Percentiles rank a stretch among this genome's conserved stretches.
Evolutionary conservation across 2,797 vertebrate species (phyloP).

Genomic region (Brotula barbata): DNA sequence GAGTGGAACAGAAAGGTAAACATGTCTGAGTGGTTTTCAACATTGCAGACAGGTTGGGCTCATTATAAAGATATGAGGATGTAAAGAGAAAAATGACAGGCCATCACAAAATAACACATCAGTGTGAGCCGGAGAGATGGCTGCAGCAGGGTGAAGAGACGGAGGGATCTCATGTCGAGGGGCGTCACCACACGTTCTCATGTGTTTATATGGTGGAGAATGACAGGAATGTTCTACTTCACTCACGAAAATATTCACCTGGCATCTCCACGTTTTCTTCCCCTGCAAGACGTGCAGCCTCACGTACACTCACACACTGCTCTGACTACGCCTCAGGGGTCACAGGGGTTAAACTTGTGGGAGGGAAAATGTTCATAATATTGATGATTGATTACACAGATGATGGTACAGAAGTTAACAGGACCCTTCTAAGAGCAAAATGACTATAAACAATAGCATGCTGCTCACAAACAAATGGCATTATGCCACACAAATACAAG

Average conservation of each 20-base stretch:
- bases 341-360: no score
- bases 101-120: not conserved
- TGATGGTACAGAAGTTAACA: no score
- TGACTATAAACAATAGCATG: no score
- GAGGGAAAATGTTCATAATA: no score
- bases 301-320: no score
- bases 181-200: conserved; percentile 29
- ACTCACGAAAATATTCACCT: conserved; percentile 73
- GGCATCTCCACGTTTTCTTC: conserved; percentile 58
- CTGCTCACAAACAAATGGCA: no score
- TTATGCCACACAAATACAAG: no score
- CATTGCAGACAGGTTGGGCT: conserved; percentile 15
- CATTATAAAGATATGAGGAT: not conserved
- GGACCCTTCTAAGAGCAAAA: no score
- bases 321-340: no score
- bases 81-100: not conserved
- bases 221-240: conserved; percentile 76
- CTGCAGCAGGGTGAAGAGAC: conserved; percentile 15
- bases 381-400: no score
- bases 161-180: conserved; percentile 17
- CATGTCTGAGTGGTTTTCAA: conserved; percentile 10
- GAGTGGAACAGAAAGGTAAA: not conserved
- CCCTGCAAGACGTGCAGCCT: not conserved
- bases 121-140: not conserved
- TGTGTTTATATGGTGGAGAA: conserved; percentile 62